phyloP scores from a whole-genome alignment of 2,888 invertebrate species.

The Stramonita haemastoma region DNA sequence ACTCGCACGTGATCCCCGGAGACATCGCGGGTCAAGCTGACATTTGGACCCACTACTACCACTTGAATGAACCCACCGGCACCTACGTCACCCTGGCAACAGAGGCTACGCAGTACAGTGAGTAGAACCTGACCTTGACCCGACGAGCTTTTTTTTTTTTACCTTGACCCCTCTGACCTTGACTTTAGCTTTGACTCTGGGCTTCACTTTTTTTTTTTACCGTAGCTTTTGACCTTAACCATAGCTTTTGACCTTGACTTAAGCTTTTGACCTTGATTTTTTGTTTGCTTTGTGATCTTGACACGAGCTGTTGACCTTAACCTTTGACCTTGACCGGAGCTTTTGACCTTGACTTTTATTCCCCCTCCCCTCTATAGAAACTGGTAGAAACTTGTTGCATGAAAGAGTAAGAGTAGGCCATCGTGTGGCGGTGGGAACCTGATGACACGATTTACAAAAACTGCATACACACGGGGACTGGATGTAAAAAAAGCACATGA shows the following conservation, averaged over 20 bases:
- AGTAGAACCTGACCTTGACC: neutral
- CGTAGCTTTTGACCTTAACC: neutral
- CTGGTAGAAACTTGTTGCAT: too few species aligned
- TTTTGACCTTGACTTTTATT: too few species aligned
- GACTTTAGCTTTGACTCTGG: neutral
- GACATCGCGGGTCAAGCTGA: constrained; percentile 42
- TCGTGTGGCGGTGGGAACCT: too few species aligned
- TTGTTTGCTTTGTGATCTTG: too few species aligned
- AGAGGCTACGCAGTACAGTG: constrained; percentile 27
- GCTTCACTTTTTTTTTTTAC: neutral
- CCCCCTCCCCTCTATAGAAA: too few species aligned
- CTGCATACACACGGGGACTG: too few species aligned
- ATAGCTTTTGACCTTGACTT: neutral
- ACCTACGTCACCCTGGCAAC: constrained; percentile 28
- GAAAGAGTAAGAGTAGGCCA: too few species aligned
- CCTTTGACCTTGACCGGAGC: too few species aligned
- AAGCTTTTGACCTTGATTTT: too few species aligned
- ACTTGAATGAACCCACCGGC: neutral
- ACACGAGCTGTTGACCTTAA: too few species aligned
- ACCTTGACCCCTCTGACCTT: neutral
- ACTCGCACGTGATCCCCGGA: constrained; percentile 34
- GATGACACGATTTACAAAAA: too few species aligned
- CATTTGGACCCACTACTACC: constrained; percentile 44
- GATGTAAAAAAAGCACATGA: too few species aligned
- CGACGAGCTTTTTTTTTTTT: neutral